Conservation (phyloP, 1,140 invertebrate genomes). For the Drosophila insularis region DNA sequence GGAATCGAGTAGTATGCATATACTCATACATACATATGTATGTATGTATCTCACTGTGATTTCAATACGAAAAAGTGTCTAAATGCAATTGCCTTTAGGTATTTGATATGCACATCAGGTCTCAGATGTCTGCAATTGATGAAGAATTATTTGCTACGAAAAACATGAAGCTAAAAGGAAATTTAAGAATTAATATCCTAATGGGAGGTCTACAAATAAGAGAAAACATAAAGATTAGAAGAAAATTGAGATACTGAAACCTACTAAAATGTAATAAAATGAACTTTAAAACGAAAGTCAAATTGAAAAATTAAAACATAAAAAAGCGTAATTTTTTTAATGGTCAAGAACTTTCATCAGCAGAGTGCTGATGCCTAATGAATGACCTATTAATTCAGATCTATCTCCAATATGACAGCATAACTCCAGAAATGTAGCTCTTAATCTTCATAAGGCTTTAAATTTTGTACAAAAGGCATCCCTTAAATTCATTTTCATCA, state of each 20-base stretch:
- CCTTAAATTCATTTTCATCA: background rate
- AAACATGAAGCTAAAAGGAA: slow-evolving; percentile 22
- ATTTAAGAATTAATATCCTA: slow-evolving; percentile 1
- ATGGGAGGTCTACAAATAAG: slow-evolving; percentile 37
- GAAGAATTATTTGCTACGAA: slow-evolving; percentile 30
- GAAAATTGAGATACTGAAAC: no score
- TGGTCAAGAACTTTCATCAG: no score
- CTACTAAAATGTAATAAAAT: no score
- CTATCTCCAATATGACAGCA: no score
- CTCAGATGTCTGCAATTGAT: slow-evolving; percentile 59
- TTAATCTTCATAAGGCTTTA: background rate
- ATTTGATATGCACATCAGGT: slow-evolving; percentile 69
- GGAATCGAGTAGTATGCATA: slow-evolving; percentile 64
- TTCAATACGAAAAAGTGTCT: slow-evolving; percentile 17
- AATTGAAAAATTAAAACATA: background rate
- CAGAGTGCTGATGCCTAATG: no score
- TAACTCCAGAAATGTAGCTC: no score
- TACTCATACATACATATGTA: slow-evolving; percentile 47
- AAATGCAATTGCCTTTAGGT: slow-evolving; percentile 18
- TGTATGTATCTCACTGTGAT: slow-evolving; percentile 27
- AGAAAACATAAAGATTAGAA: background rate
- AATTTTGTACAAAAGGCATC: background rate
- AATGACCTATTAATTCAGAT: no score
- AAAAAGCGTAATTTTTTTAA: no score
- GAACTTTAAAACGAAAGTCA: no score